A percentile compares a stretch with the other conserved stretches of the same genome.
Evolutionary conservation across 2,888 invertebrate species (phyloP).

Genomic region (Lepeophtheirus nordmannii): DNA sequence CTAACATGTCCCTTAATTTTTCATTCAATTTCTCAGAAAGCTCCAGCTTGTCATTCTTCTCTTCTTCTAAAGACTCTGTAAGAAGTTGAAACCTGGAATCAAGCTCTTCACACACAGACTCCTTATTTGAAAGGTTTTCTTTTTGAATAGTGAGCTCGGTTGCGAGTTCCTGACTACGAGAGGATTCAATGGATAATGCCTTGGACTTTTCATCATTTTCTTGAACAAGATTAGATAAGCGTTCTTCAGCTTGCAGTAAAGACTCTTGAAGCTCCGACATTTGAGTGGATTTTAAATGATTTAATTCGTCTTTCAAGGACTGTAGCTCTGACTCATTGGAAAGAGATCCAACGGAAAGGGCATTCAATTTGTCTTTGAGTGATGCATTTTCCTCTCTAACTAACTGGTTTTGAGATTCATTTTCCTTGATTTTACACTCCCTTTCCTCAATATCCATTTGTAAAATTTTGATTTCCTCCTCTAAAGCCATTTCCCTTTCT

Average conservation of each 20-base stretch:
- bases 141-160: too few relatives aligned
- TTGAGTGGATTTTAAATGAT: not conserved
- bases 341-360: not conserved
- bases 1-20: not conserved
- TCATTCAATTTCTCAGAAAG: slow-evolving; percentile 2
- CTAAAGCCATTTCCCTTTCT: not conserved
- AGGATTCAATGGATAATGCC: too few relatives aligned
- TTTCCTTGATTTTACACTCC: not conserved
- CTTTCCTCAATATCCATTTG: not conserved
- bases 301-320: not conserved
- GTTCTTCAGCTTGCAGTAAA: not conserved
- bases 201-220: not conserved
- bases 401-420: not conserved
- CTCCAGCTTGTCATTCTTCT: not conserved
- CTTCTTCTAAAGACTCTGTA: not conserved
- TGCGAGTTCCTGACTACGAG: too few relatives aligned
- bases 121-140: not conserved
- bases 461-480: not conserved
- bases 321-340: not conserved
- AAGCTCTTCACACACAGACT: not conserved
- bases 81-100: not conserved
- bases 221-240: not conserved
- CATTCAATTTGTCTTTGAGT: not conserved
- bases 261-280: not conserved
- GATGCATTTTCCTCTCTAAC: not conserved